Conservation (phyloP, 1,140 invertebrate species). For the Aphaenogaster floridana region DNA sequence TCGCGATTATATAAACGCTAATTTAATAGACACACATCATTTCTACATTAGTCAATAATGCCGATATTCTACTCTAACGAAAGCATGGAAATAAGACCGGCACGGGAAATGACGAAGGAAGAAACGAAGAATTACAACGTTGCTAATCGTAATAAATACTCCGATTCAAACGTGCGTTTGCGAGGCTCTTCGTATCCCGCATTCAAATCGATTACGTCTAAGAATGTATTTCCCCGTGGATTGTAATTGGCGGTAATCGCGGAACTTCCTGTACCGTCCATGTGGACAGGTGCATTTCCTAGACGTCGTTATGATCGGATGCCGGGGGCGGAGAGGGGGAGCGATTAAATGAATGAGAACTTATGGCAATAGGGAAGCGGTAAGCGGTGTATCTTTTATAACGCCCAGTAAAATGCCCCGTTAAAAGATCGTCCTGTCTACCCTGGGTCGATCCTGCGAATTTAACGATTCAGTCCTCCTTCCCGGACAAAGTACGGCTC, state of each 20-base stretch:
- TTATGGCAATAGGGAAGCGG: slow-evolving; percentile 68
- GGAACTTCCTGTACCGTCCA: slow-evolving; percentile 60
- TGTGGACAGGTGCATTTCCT: slow-evolving; percentile 62
- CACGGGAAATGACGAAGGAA: background rate
- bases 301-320: slow-evolving; percentile 62
- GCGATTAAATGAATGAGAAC: slow-evolving; percentile 70
- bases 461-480: slow-evolving; percentile 68
- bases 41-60: background rate
- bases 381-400: slow-evolving; percentile 62
- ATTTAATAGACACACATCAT: background rate
- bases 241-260: slow-evolving; percentile 34
- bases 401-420: slow-evolving; percentile 67
- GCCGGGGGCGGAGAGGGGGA: slow-evolving; percentile 1
- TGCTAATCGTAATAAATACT: background rate
- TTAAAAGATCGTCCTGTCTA: slow-evolving; percentile 61
- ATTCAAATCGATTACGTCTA: slow-evolving; percentile 32
- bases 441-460: slow-evolving; percentile 51
- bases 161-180: background rate
- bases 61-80: background rate
- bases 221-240: slow-evolving; percentile 41
- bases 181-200: background rate
- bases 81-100: background rate
- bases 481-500: slow-evolving; percentile 59
- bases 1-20: background rate
- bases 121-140: slow-evolving; percentile 19